Base-by-base conservation (phyloP, 2,888 invertebrate genomes). In the Desoria tigrina region DNA sequence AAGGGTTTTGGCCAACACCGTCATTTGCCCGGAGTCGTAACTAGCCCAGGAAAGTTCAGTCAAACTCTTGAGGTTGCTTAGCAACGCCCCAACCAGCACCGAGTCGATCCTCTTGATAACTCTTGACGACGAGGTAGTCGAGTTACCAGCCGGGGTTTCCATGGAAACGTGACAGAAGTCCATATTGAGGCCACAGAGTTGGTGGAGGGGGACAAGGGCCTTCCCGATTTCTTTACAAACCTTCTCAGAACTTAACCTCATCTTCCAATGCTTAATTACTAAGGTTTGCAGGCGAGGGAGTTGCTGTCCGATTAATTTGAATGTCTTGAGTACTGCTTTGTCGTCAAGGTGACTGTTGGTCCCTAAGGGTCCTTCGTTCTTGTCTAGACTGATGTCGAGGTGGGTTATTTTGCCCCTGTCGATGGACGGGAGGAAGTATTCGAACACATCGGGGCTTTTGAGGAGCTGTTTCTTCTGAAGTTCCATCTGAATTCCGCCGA, bases 41-140 rank as follows among this genome's bases (percentile, higher is more conserved):
- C 65, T 68, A 26, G 71, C 63, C 74, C 74, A 75, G 6, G 74
- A 75, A 50, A 75, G 71, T 26, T 75, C 74, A 14, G 68, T 68
- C 18, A 75, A 61, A 49, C 61, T 60, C 61, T 72, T 75, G 57
- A 73, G 62, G 60, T 62, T 68, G 21, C 68, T 59, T 27, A 75
- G 61, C 14, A 75, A 28, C 21, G 67, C 64, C 32, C 65, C 60
- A 21, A 67, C 60, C 1, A 73, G 42, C n/a, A 69, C 45, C 42
- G 61, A 65, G 56, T 75, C 74, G 60, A 73, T 66, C 32, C 74
- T 37, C 21, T 32, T 55, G 16, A 9, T 16, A 4, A n/a, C 55
- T 24, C 3, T 21, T 9, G 14, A n/a, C 14, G 55, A 55, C 9
- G 16, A 16, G 9, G 24, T 42, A 42, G 18, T 42, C n/a, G 51